A percentile compares a stretch with the other conserved stretches of the same genome.
Conservation (phyloP, 2,888 invertebrate species). For the Helobdella robusta region DNA sequence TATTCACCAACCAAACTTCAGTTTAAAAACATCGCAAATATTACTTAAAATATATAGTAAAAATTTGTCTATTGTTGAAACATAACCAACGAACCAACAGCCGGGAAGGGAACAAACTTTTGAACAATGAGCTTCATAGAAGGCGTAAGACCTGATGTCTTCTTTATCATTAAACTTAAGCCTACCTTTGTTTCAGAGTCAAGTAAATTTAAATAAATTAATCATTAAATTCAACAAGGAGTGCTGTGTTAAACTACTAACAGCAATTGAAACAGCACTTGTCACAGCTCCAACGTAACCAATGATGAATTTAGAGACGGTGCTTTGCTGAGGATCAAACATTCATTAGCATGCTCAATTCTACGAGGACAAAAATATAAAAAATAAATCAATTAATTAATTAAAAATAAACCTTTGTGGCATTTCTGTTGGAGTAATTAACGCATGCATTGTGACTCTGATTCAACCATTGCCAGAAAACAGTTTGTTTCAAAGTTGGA, state of each 20-base stretch:
- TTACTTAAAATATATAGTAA: background rate
- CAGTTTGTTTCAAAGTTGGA: slow-evolving; percentile 46
- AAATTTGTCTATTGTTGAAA: background rate
- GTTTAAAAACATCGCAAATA: background rate
- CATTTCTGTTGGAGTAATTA: slow-evolving; percentile 54
- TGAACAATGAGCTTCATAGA: slow-evolving; percentile 49
- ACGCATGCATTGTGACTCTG: slow-evolving; percentile 54
- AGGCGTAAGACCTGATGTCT: slow-evolving; percentile 44
- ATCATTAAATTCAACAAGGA: too few species aligned
- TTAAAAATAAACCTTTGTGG: slow-evolving; percentile 47
- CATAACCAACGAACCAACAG: slow-evolving; percentile 44
- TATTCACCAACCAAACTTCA: background rate
- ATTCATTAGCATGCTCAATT: background rate
- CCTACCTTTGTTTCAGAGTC: slow-evolving; percentile 41
- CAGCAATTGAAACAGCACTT: slow-evolving; percentile 51
- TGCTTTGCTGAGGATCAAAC: slow-evolving; percentile 38
- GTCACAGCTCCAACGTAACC: slow-evolving; percentile 53
- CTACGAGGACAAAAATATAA: slow-evolving; percentile 10
- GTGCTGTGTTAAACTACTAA: slow-evolving; percentile 39
- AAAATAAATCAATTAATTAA: background rate
- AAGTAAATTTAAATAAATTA: too few species aligned
- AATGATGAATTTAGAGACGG: slow-evolving; percentile 48
- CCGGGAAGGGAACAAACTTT: slow-evolving; percentile 51
- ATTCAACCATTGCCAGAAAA: slow-evolving; percentile 55
- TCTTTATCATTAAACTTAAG: slow-evolving; percentile 43